Conservation (phyloP, 2,113 vertebrate species). For the Chitala chitala region DNA sequence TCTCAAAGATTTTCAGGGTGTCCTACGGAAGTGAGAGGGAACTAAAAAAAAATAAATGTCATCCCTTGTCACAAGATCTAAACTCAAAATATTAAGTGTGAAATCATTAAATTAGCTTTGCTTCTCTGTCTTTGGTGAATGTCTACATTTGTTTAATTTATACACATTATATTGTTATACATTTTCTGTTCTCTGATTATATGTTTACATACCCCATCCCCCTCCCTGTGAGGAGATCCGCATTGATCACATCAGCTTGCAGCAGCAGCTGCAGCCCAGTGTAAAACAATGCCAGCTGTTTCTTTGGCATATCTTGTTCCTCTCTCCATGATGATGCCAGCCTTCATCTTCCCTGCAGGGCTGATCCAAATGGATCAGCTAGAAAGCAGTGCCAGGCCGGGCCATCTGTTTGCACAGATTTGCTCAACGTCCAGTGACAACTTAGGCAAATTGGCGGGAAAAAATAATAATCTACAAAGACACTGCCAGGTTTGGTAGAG, state of each 20-base stretch:
- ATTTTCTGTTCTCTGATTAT: background rate
- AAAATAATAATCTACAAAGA: background rate
- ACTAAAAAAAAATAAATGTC: too few relatives aligned
- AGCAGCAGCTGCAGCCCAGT: background rate
- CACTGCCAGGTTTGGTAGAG: background rate
- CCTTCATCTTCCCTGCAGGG: constrained; percentile 3
- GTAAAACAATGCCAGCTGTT: constrained; percentile 17
- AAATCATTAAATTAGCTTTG: too few relatives aligned
- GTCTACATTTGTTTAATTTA: background rate
- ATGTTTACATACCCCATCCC: too few relatives aligned
- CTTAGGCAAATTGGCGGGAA: background rate
- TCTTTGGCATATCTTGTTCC: constrained; percentile 1
- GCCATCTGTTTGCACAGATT: constrained; percentile 16
- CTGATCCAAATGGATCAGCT: constrained; percentile 21
- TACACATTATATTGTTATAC: background rate
- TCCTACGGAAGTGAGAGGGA: too few relatives aligned
- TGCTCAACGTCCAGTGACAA: background rate
- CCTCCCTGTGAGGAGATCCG: background rate
- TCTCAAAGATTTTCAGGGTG: too few relatives aligned
- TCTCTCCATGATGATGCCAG: background rate
- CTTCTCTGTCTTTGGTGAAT: too few relatives aligned
- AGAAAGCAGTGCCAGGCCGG: constrained; percentile 1
- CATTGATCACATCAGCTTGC: constrained; percentile 9
- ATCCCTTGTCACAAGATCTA: too few relatives aligned
- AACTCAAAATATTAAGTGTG: too few relatives aligned